Base-by-base conservation (phyloP, 1,140 invertebrate genomes). In the Thaumetopoea pityocampa region DNA sequence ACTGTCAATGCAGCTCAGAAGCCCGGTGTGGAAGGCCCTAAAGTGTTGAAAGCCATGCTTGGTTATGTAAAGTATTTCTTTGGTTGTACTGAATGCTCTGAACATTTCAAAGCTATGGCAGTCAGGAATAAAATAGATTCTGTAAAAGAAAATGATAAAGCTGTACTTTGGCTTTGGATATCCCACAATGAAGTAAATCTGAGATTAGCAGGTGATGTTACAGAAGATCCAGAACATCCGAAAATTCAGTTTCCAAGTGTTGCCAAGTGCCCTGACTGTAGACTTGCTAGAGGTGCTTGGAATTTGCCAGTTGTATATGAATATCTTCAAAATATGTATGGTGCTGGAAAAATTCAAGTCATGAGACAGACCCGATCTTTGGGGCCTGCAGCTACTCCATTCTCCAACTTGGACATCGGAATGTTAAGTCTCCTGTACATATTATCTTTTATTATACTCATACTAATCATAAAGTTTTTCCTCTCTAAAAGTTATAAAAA, bases 111-210 rank as follows among this genome's bases (percentile, higher is more conserved):
- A 43, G 64, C 59, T 48, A 97, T 97, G 94, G 90, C 93, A 15
- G 65, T 87, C 12, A 73, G 83, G 52, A 89, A 90, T 32, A 88
- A 92, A 54, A 86, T 93, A 35, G 88, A 88, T 47, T 88, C 91
- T 44, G 90, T 97, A 0, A 80, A 85, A 11, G 89, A 87, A 24
- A 86, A 89, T 43, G 88, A 94, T 30, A 93, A 96, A 27, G 89
- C 91, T 9, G 89, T 98, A 0, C 61, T 99, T 4, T 99, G 97
- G 96, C 77, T 99, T 1, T 99, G 98, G 98, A 87, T 87, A 35
- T 93, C 95, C 1, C 97, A 99, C 67, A 99, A 99, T 82, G 90
- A 92, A 77, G 97, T 96, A 0, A 99, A 99, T 73, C 85, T 92
- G 47, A 89, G 97, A 50, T 78, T 99, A 7, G 88, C 92, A 16